Conservation (phyloP, 2,888 invertebrate genomes). For the Andrena minutula region DNA sequence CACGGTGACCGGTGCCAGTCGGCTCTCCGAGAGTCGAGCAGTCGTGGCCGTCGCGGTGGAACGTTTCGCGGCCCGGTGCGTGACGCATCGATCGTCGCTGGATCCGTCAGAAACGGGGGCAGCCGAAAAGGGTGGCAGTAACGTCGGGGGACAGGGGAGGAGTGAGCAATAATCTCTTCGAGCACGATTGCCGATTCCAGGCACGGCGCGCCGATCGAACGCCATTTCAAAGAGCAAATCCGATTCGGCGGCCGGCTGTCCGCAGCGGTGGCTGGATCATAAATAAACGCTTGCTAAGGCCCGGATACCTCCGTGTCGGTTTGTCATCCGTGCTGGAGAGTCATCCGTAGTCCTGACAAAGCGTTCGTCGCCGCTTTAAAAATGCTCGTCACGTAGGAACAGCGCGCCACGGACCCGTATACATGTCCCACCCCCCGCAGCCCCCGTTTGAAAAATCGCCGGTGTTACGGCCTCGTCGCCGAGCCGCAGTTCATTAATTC, state of each 20-base stretch:
- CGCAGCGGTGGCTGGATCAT: conserved; percentile 65
- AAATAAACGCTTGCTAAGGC: conserved; percentile 72
- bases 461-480: conserved; percentile 18
- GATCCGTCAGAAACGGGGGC: neutral
- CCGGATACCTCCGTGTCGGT: conserved; percentile 72
- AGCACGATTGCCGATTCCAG: conserved; percentile 62
- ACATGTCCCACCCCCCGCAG: neutral
- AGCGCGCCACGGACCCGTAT: conserved; percentile 22
- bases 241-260: conserved; percentile 57
- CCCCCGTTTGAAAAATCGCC: conserved; percentile 45
- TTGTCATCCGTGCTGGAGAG: conserved; percentile 64
- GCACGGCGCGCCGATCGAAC: conserved; percentile 69
- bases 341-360: conserved; percentile 64
- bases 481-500: conserved; percentile 48
- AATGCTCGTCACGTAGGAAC: conserved; percentile 67
- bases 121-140: neutral
- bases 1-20: too few relatives aligned
- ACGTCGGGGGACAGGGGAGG: conserved; percentile 5
- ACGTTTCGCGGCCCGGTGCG: neutral
- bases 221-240: conserved; percentile 64
- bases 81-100: conserved; percentile 10
- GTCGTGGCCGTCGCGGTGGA: too few relatives aligned
- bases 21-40: too few relatives aligned
- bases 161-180: conserved; percentile 27
- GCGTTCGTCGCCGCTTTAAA: conserved; percentile 61